Conservation (phyloP, 2,797 vertebrate genomes). For the Alosa sapidissima region DNA sequence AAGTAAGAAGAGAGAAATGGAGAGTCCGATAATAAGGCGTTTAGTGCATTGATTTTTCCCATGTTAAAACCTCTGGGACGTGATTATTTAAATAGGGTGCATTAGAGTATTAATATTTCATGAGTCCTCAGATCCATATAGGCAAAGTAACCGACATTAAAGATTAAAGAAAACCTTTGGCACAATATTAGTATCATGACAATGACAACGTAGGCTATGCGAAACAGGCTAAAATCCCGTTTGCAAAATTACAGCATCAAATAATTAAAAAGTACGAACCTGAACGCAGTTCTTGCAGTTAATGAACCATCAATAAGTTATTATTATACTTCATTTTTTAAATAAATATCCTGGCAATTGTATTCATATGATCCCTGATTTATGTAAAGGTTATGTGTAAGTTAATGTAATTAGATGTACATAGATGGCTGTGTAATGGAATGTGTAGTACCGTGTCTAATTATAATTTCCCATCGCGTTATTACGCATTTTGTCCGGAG, state of each 20-base stretch:
- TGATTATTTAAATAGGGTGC: constrained; percentile 68
- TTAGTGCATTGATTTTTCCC: constrained; percentile 13
- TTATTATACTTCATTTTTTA: not conserved
- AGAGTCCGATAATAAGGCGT: not conserved
- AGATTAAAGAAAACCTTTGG: constrained; percentile 61
- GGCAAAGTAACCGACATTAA: constrained; percentile 65
- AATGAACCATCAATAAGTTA: not conserved
- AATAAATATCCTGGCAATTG: not conserved
- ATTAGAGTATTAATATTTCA: constrained; percentile 78
- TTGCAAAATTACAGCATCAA: not conserved
- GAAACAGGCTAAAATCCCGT: not conserved
- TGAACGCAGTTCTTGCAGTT: not conserved
- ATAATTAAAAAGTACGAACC: not conserved
- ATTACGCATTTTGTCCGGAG: not conserved
- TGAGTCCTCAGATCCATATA: constrained; percentile 54
- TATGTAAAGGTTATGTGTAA: not conserved
- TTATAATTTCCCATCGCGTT: not conserved
- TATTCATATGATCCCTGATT: not conserved
- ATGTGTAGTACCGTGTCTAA: not conserved
- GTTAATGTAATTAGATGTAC: not conserved
- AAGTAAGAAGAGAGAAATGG: not conserved
- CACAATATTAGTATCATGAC: not conserved
- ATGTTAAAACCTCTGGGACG: constrained; percentile 63
- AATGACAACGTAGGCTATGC: constrained; percentile 2
- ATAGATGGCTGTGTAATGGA: not conserved